Conservation (phyloP, 2,113 vertebrate genomes). For the Prolemur simus region DNA sequence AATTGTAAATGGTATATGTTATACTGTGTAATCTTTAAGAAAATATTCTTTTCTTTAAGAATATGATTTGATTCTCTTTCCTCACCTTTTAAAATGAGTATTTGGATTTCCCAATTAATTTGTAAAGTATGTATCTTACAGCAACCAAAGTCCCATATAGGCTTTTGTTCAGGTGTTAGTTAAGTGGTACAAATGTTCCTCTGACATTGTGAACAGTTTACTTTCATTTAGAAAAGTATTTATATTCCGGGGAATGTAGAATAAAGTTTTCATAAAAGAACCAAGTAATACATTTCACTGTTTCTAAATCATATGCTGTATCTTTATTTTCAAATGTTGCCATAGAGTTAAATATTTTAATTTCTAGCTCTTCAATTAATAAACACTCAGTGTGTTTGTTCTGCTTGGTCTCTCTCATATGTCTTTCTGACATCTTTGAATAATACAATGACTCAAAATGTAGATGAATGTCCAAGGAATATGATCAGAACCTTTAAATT, state of each 20-base stretch:
- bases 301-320: background rate
- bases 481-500: background rate
- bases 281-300: background rate
- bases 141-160: background rate
- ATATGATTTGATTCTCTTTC: background rate
- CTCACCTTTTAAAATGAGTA: background rate
- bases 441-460: background rate
- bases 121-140: background rate
- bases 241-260: background rate
- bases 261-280: background rate
- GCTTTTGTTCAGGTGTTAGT: background rate
- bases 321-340: background rate
- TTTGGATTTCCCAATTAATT: background rate
- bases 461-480: background rate
- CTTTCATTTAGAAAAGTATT: background rate
- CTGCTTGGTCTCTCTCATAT: background rate
- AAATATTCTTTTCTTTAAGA: background rate
- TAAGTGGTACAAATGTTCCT: background rate
- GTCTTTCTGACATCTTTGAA: background rate
- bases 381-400: background rate
- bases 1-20: accelerated
- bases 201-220: background rate
- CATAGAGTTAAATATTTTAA: background rate
- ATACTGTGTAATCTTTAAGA: too few relatives aligned
- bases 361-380: background rate